These are phyloP conservation scores for Steromphala cineraria DNA, from an alignment of 2,888 invertebrate genomes.

Conservation along the genomic window DNA sequence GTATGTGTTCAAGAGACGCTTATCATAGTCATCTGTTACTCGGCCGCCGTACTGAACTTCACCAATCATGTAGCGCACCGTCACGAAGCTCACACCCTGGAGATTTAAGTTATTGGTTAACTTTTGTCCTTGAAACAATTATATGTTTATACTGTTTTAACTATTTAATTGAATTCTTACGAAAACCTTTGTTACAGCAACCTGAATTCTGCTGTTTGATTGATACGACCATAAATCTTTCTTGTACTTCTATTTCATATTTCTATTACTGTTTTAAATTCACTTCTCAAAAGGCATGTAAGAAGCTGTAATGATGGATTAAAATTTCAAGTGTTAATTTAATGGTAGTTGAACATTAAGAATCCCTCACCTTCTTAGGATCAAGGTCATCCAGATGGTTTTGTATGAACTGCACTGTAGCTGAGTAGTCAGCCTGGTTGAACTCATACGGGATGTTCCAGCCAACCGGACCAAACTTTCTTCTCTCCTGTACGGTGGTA, in stretches of 20 bases:
- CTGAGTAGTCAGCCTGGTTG: conserved; percentile 96
- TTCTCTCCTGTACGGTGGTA: conserved; percentile 94
- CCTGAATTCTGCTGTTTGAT: too few relatives aligned
- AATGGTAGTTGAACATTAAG: too few relatives aligned
- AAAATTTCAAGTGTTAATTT: too few relatives aligned
- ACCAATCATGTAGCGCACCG: conserved; percentile 97
- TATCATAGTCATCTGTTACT: conserved; percentile 98
- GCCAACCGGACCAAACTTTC: conserved; percentile 96
- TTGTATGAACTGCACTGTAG: conserved; percentile 95
- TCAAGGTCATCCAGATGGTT: conserved; percentile 98
- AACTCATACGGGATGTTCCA: conserved; percentile 99
- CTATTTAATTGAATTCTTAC: too few relatives aligned
- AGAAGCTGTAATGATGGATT: too few relatives aligned
- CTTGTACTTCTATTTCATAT: neutral
- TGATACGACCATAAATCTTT: too few relatives aligned
- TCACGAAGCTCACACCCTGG: conserved; percentile 95
- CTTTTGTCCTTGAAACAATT: neutral
- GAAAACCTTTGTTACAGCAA: too few relatives aligned
- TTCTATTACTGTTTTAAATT: neutral
- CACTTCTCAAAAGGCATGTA: too few relatives aligned
- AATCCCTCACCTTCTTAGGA: conserved; percentile 84
- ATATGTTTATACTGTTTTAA: neutral
- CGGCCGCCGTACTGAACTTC: conserved; percentile 91
- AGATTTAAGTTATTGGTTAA: conserved; percentile 22
- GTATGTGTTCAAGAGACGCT: conserved; percentile 92